Evolutionary conservation across 2,888 invertebrate species (phyloP), one percentile per base, ranked within the genome.

Genomic region (Metellina segmentata): DNA sequence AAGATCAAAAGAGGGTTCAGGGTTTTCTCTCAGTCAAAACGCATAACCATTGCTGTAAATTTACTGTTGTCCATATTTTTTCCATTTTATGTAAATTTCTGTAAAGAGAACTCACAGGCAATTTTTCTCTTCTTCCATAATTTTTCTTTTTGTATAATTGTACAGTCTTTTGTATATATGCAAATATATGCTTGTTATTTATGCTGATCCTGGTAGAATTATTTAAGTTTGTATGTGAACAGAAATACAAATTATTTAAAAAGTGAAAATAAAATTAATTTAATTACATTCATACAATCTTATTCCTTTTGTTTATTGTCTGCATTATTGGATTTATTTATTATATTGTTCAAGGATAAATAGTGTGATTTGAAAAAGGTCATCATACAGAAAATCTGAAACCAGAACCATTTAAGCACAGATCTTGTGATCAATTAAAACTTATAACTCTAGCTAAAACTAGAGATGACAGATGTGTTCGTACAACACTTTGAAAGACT

Each of bases 1-100:
- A 51, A 13, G 69, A 78, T 71, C 79, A 74, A 70, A 85, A 77
- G 69, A 61, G 51, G 11, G 53, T 52, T 88, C 88, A 74, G 88
- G 78, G 74, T 83, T 83, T 82, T 70, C 53, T 90, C 85, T 81
- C 90, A 79, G 81, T 85, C 81, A 86, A 19, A 72, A 85, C 90
- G 81, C 90, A 86, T 90, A 90, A 90, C 85, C 90, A 81, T 85
- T 52, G 81, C 85, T 90, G 75, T 85, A 81, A 75, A 81, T 72
- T 75, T 9, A 88, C 9, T 70, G 79, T 53, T 81, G 81, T 81
- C 70, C 69, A 85, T 90, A 75, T 74, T 86, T 81, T 85, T 61
- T 20, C 53, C 71, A 72, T 70, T 86, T 74, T 82, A 75, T 85
- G 85, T 48, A 85, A 81, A 72, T 85, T 71, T 81, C 49, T 79